Base-by-base conservation (phyloP, 2,797 vertebrate genomes). In the Cynodonichthys magdalenae region DNA sequence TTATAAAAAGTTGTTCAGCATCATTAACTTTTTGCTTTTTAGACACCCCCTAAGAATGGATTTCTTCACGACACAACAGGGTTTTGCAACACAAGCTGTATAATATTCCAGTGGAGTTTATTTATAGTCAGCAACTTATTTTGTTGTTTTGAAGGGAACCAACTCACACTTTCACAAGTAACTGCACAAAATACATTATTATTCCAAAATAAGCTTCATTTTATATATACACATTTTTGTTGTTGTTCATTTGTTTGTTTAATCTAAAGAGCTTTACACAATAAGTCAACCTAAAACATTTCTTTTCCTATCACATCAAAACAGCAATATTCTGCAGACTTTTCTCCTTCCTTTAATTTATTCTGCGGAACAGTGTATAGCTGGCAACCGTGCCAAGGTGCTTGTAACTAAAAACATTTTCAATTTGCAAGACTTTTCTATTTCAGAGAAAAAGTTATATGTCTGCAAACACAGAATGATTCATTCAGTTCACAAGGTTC, bases 401-500 rank as follows among this genome's bases (percentile, higher is more conserved):
- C 67, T 68, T 63, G 58, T 45, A 53, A 65, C 71, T 65, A 53
- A 76, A 81, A 74, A 57, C 64, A 60, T 65, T 86, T 71, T 81
- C 54, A 67, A 66, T 81, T 67, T 85, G 56, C 73, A 74, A 84
- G 75, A 81, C 66, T 74, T 66, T 20, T 49, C 53, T 53, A 59
- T 74, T 84, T 82, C 65, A 77, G 62, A 73, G 70, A 55, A 59
- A 75, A 83, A 77, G 74, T 77, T 85, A 50, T 76, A 68, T 63
- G 64, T 66, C 66, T 69, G 69, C 77, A 78, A 80, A 82, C 59
- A 59, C 57, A 61, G 70, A 71, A 45, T 86, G 81, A 90, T 84
- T 87, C 88, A 88, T 64, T 71, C n/a, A 51, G 87, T 88, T 90
- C 87, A 87, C 63, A 48, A 68, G 79, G 88, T 90, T 89, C 86